A percentile compares a stretch with the other conserved stretches of the same genome.
These are phyloP conservation scores for Drosophila biarmipes DNA, from an alignment of 1,140 invertebrate genomes.

Conservation along the genomic window DNA sequence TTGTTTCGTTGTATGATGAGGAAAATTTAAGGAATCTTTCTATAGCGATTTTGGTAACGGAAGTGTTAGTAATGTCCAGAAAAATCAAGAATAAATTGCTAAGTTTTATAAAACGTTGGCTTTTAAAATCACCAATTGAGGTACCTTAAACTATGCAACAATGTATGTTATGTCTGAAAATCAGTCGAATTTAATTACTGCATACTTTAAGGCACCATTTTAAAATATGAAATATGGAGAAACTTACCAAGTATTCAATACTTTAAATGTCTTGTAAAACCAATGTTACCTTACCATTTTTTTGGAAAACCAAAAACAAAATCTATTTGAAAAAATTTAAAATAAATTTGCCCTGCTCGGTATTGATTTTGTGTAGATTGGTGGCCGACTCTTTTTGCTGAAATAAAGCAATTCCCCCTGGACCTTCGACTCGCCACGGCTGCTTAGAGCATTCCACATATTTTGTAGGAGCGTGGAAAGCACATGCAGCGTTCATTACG, in stretches of 20 bases:
- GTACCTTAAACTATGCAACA: not conserved
- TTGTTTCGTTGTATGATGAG: not conserved
- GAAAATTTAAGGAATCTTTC: no score
- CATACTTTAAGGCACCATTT: no score
- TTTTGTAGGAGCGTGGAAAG: conserved; percentile 33
- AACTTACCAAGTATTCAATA: no score
- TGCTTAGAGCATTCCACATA: conserved; percentile 30
- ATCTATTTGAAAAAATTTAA: not conserved
- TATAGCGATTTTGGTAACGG: no score
- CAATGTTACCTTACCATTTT: no score
- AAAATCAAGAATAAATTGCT: no score
- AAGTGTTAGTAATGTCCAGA: no score
- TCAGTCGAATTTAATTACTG: no score
- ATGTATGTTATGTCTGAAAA: no score
- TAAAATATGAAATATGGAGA: no score
- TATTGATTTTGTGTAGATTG: conserved; percentile 9
- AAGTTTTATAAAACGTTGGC: not conserved
- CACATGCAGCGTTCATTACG: conserved; percentile 51
- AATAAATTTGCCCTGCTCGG: not conserved
- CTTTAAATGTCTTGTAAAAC: no score
- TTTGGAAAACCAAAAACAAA: no score
- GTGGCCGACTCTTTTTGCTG: not conserved
- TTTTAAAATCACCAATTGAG: not conserved
- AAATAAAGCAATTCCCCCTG: conserved; percentile 14
- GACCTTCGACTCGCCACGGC: conserved; percentile 15